Evolutionary conservation across 2,888 invertebrate species (phyloP).

Genomic region (Pristionchus mayeri): DNA sequence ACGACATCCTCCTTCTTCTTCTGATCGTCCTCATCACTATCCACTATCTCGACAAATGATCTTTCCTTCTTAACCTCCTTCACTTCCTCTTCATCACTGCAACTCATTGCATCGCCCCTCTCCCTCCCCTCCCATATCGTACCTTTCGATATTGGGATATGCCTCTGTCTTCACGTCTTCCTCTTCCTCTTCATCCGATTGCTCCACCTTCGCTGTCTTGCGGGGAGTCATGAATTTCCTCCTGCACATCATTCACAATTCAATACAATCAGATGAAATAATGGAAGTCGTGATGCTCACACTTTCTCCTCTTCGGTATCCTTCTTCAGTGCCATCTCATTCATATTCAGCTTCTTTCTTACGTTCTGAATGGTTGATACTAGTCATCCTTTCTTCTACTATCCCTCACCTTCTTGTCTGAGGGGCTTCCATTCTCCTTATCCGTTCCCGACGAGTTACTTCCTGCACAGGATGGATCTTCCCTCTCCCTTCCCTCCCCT

Average conservation of each 20-base stretch:
- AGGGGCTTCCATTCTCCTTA: conserved; percentile 28
- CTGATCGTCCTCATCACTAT: conserved; percentile 31
- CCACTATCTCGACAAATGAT: conserved; percentile 6
- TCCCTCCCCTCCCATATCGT: not conserved
- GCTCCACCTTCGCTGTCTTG: not conserved
- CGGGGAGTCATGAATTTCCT: conserved; percentile 36
- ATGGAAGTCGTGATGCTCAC: not conserved
- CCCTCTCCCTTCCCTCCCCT: not conserved
- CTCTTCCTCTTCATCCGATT: conserved; percentile 11
- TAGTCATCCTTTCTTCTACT: not conserved
- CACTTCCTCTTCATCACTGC: conserved; percentile 28
- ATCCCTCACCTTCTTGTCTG: conserved; percentile 1
- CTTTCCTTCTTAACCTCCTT: not conserved
- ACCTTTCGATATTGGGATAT: conserved; percentile 29
- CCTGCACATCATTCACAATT: not conserved
- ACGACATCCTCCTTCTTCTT: not conserved
- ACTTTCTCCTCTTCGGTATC: not conserved
- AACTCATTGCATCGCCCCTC: not conserved
- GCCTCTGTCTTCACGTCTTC: not conserved
- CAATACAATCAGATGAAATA: not conserved
- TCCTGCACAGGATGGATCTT: not conserved
- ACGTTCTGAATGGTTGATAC: not conserved
- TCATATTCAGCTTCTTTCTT: conserved; percentile 40
- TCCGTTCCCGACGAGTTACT: not conserved
- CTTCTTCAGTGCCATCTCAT: not conserved